Evolutionary conservation across 1,140 invertebrate species (phyloP), one percentile per base, ranked within the genome.

Genomic region (Magallana angulata): DNA sequence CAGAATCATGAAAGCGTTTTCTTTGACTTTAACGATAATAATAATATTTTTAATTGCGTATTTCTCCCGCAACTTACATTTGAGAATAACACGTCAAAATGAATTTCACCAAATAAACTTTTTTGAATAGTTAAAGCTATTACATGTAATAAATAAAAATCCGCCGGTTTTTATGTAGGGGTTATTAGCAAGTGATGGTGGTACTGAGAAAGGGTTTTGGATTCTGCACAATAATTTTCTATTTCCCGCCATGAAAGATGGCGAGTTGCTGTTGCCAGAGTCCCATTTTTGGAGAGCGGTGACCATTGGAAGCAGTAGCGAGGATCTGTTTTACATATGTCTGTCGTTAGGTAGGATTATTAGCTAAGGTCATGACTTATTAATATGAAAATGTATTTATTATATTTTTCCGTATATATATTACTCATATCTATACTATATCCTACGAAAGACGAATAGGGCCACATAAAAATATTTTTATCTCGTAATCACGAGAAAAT

Each of bases 141-240:
- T 57, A 56, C 36, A 18, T 16, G 14, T 16, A 14, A 64, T 7
- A 64, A 14, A 64, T 18, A 64, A 14, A 64, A 14, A 64, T 48
- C 36, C 36, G 14, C 4, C 62, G 18, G 1, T 1, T 11, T 36
- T 18, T 24, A 18, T 71, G 7, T 12, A 87, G 86, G 86, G 86
- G 7, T 83, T 87, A 1, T 16, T 87, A n/a, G 86, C 86, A 18
- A 84, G 81, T 57, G 60, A 87, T 60, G 71, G 12, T 9, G 57
- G 59, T 8, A 62, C 36, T 7, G 18, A 30, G 9, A 81, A 71
- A 0, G 86, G 86, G 12, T 30, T 87, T 24, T 87, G 86, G 86
- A 84, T 87, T 24, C 48, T 87, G 48, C 86, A 87, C 59, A 87
- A 87, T 12, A 87, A 87, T 62, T 80, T 87, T 57, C 71, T 87